Percentiles rank a stretch among this genome's conserved stretches.
phyloP scores from a whole-genome alignment of 1,140 invertebrate genomes.

The Sipha flava region DNA sequence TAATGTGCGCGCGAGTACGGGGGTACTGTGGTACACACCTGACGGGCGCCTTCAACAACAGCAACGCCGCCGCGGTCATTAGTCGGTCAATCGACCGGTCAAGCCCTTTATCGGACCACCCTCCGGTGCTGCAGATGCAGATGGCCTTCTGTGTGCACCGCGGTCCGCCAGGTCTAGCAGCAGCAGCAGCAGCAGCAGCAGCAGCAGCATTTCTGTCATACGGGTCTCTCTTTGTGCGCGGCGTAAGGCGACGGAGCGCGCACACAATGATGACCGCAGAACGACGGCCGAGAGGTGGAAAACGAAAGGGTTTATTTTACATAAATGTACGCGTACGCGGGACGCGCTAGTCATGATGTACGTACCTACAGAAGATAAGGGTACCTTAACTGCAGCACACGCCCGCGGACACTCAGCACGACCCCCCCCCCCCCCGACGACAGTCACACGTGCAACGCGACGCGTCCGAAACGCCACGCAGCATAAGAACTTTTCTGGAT shows the following conservation, averaged over 20 bases:
- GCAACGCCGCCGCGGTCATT: conserved; percentile 4
- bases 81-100: conserved; percentile 31
- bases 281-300: not conserved
- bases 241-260: not conserved
- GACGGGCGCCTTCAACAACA: not conserved
- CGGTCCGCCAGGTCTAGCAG: no score
- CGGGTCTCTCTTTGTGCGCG: no score
- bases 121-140: conserved; percentile 24
- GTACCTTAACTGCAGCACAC: no score
- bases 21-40: not conserved
- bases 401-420: conserved; percentile 1
- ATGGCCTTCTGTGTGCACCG: not conserved
- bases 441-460: not conserved
- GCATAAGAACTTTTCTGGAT: not conserved
- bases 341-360: no score
- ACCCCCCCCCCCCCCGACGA: not conserved
- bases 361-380: no score
- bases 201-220: no score
- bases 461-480: not conserved
- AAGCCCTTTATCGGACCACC: conserved; percentile 16
- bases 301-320: not conserved
- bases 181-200: not conserved
- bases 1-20: no score
- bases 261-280: not conserved
- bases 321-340: no score